A percentile compares a stretch with the other conserved stretches of the same genome.
Conservation (phyloP, 2,797 vertebrate species). For the Artibeus jamaicensis region DNA sequence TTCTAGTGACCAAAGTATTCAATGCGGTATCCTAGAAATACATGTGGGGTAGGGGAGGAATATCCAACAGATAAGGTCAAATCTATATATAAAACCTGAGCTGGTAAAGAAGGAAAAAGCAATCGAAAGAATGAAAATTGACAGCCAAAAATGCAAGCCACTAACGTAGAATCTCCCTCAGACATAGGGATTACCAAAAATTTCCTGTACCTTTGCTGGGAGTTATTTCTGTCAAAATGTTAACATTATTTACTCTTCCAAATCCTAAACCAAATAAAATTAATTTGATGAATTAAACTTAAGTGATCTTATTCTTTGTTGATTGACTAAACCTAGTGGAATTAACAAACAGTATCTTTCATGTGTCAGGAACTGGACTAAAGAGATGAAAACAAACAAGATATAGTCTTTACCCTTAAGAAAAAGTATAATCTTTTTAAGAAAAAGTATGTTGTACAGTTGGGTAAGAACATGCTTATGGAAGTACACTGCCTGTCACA, state of each 20-base stretch:
- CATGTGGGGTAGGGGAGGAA: background rate
- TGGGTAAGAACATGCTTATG: background rate
- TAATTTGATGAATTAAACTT: slow-evolving; percentile 17
- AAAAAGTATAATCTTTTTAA: background rate
- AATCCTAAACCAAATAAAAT: background rate
- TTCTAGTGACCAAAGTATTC: background rate
- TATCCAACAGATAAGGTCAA: background rate
- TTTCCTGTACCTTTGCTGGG: background rate
- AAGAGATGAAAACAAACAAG: slow-evolving; percentile 1
- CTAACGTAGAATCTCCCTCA: background rate
- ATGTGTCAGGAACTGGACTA: background rate
- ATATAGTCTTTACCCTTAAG: background rate
- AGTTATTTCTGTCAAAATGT: slow-evolving; percentile 44
- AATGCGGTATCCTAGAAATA: background rate
- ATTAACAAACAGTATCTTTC: background rate
- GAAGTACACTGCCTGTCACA: background rate
- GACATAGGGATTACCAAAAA: background rate
- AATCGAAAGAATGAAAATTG: background rate
- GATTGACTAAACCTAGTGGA: slow-evolving; percentile 14
- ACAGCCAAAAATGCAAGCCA: slow-evolving; percentile 1
- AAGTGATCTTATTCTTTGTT: background rate
- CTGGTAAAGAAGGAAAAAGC: background rate
- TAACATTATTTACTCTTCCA: background rate
- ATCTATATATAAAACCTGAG: background rate
- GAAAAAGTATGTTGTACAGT: background rate